Evolutionary conservation across 2,113 vertebrate genomes (phyloP).

Genomic region (Aspidoscelis tigris): DNA sequence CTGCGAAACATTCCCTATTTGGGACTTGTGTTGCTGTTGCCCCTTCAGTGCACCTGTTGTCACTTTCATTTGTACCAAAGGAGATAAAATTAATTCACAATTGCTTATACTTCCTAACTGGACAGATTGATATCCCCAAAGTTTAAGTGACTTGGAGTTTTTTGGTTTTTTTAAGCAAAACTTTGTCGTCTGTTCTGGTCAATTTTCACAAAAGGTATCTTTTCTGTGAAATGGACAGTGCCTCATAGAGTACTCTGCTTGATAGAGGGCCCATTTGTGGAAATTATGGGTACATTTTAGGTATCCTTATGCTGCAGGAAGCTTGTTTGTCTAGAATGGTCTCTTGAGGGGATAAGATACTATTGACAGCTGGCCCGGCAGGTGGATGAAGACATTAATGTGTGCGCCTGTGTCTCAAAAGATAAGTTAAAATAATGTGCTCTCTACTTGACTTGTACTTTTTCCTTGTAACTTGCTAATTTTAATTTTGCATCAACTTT

Average conservation of each 20-base stretch:
- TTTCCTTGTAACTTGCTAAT: not conserved
- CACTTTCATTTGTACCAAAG: too few relatives aligned
- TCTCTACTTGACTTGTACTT: not conserved
- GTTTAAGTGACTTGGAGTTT: too few relatives aligned
- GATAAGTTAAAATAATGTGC: conserved; percentile 35
- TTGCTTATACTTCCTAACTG: too few relatives aligned
- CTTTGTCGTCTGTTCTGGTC: not conserved
- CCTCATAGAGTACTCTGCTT: conserved; percentile 16
- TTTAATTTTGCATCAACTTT: conserved; percentile 13
- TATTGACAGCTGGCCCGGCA: conserved; percentile 40
- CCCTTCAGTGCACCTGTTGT: too few relatives aligned
- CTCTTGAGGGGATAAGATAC: conserved; percentile 44
- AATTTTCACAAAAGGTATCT: not conserved
- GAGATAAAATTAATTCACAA: too few relatives aligned
- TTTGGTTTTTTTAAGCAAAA: not conserved
- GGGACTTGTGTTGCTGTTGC: too few relatives aligned
- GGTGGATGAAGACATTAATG: conserved; percentile 48
- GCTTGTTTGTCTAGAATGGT: conserved; percentile 36
- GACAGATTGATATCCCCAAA: too few relatives aligned
- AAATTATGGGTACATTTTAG: conserved; percentile 25
- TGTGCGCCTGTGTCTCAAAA: conserved; percentile 33
- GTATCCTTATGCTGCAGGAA: conserved; percentile 18
- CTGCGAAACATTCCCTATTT: too few relatives aligned
- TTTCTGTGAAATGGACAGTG: too few relatives aligned
- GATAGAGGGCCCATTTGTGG: conserved; percentile 4